A percentile compares a stretch with the other conserved stretches of the same genome.
These are phyloP conservation scores for Lacerta agilis DNA, from an alignment of 2,797 vertebrate species.

Conservation along the genomic window DNA sequence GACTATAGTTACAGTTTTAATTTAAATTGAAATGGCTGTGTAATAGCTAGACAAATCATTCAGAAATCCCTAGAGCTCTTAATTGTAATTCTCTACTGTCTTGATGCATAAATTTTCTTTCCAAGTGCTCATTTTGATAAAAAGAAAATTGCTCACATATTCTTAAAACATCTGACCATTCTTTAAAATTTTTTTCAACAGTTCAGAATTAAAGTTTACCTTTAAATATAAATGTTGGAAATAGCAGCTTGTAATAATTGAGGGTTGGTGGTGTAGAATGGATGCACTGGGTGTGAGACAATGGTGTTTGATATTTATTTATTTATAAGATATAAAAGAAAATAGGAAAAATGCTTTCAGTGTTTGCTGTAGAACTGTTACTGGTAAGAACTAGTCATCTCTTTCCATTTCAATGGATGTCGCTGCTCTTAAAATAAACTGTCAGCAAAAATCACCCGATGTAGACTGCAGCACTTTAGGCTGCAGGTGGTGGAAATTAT, in stretches of 20 bases:
- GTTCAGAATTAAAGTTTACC: constrained; percentile 73
- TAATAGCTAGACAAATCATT: constrained; percentile 82
- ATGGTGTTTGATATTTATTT: neutral
- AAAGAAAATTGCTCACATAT: constrained; percentile 60
- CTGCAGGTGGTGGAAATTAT: neutral
- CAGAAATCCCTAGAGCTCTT: constrained; percentile 78
- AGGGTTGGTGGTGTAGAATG: constrained; percentile 44
- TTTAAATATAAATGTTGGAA: constrained; percentile 75
- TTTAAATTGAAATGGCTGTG: constrained; percentile 83
- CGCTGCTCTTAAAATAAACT: neutral
- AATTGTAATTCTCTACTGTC: constrained; percentile 80
- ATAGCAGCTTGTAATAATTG: constrained; percentile 60
- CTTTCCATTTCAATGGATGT: neutral
- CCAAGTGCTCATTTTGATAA: constrained; percentile 70
- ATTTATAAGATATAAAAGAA: neutral
- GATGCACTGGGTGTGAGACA: constrained; percentile 32
- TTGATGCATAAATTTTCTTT: constrained; percentile 78
- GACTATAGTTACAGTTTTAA: constrained; percentile 82
- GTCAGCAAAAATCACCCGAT: neutral
- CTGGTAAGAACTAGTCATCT: neutral
- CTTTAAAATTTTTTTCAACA: constrained; percentile 70
- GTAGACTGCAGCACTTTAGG: neutral
- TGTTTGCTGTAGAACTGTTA: neutral
- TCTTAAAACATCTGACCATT: constrained; percentile 65
- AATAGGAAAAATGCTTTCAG: neutral